Evolutionary conservation across 2,113 vertebrate species (phyloP).

Genomic region (Xiphophorus couchianus): DNA sequence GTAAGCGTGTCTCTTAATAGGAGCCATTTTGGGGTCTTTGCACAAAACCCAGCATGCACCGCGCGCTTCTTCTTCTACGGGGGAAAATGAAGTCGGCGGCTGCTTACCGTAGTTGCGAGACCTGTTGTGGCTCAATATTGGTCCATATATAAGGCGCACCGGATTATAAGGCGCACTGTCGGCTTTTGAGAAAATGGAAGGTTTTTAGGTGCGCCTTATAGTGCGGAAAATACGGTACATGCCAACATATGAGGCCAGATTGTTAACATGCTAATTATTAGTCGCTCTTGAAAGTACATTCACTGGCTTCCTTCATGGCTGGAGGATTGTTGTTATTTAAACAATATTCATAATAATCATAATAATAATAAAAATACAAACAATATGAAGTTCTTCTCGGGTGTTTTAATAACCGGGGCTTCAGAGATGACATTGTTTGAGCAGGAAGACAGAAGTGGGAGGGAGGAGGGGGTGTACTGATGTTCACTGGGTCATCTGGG

Average conservation of each 20-base stretch:
- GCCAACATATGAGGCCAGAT: neutral
- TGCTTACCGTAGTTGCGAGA: no score
- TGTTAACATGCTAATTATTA: slow-evolving; percentile 15
- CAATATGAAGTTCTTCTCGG: neutral
- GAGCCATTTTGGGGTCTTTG: no score
- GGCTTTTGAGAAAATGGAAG: no score
- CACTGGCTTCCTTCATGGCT: neutral
- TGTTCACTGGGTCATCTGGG: slow-evolving; percentile 94
- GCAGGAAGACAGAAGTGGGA: slow-evolving; percentile 28
- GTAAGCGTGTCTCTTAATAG: no score
- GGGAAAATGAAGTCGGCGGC: no score
- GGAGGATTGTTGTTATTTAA: neutral
- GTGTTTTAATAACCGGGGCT: neutral
- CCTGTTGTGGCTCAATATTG: no score
- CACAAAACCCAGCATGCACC: no score
- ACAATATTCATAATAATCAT: neutral
- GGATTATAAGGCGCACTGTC: no score
- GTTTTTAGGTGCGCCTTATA: no score
- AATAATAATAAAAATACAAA: neutral
- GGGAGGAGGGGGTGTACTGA: neutral
- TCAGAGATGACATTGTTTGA: slow-evolving; percentile 14
- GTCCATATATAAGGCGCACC: no score
- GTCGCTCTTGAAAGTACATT: slow-evolving; percentile 16
- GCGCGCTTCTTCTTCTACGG: no score
- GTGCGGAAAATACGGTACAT: neutral